A percentile compares a stretch with the other conserved stretches of the same genome.
Conservation (phyloP, 2,797 vertebrate species). For the Enteromius mattozi region DNA sequence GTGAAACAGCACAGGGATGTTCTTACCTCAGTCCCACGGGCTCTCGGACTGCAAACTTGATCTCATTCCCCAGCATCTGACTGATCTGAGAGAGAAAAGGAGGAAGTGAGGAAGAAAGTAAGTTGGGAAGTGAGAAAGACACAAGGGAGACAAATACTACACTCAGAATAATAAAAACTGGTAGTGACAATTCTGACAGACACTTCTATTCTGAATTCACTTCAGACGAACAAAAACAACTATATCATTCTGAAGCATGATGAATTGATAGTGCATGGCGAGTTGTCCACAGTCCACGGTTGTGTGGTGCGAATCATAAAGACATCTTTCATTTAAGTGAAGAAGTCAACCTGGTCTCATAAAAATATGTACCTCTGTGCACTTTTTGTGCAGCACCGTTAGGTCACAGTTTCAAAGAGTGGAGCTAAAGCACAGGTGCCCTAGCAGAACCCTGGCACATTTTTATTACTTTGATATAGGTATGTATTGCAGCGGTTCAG, state of each 20-base stretch:
- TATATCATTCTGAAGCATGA: background rate
- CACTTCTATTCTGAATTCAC: background rate
- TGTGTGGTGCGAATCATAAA: constrained; percentile 32
- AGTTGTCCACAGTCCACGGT: constrained; percentile 8
- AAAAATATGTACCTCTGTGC: too few species aligned
- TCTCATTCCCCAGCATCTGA: constrained; percentile 96
- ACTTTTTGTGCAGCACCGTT: too few species aligned
- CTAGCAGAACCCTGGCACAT: too few species aligned
- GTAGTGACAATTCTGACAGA: constrained; percentile 2
- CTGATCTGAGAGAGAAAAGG: constrained; percentile 85
- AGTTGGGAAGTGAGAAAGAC: background rate
- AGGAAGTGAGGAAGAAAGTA: background rate
- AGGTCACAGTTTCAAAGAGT: too few species aligned
- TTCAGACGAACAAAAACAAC: background rate
- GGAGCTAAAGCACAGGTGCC: too few species aligned
- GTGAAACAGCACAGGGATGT: constrained; percentile 27
- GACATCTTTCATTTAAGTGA: constrained; percentile 60
- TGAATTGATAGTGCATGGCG: background rate
- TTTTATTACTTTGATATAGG: too few species aligned
- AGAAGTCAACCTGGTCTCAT: background rate
- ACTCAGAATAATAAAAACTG: background rate
- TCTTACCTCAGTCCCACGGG: constrained; percentile 93
- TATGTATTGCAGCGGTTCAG: too few species aligned
- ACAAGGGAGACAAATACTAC: constrained; percentile 16
- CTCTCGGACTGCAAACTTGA: constrained; percentile 92